Evolutionary conservation across 2,888 invertebrate genomes (phyloP).

Genomic region (Rhagium mordax): DNA sequence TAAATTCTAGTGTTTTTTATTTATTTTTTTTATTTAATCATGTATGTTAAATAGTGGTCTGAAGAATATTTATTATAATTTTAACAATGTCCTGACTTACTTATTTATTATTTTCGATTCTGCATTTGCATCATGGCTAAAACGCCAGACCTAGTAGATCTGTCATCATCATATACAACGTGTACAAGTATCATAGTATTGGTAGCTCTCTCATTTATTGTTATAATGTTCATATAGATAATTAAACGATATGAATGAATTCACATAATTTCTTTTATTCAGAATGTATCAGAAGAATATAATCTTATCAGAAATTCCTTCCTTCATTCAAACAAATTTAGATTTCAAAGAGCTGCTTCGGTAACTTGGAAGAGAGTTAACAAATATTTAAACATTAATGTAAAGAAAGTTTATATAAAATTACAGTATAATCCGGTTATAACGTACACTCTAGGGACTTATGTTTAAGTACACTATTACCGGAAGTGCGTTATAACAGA

Average conservation of each 20-base stretch:
- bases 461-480: no score
- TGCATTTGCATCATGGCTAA: constrained; percentile 54
- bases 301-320: no score
- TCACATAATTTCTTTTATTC: constrained; percentile 32
- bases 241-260: constrained; percentile 63
- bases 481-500: no score
- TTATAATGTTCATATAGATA: constrained; percentile 71
- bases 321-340: no score
- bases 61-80: constrained; percentile 67
- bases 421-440: no score
- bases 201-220: constrained; percentile 71
- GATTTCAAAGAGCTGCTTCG: no score
- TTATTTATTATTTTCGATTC: constrained; percentile 55
- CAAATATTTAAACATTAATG: no score
- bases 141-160: constrained; percentile 62
- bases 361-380: no score
- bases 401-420: no score
- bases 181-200: constrained; percentile 69
- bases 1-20: constrained; percentile 64
- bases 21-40: constrained; percentile 53
- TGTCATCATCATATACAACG: constrained; percentile 66
- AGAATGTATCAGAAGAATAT: no score
- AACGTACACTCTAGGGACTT: no score
- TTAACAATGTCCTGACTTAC: constrained; percentile 62
- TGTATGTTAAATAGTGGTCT: constrained; percentile 65